Evolutionary conservation across 2,113 vertebrate species (phyloP), one percentile per base, ranked within the genome.

Genomic region (Myiagra hebetior): DNA sequence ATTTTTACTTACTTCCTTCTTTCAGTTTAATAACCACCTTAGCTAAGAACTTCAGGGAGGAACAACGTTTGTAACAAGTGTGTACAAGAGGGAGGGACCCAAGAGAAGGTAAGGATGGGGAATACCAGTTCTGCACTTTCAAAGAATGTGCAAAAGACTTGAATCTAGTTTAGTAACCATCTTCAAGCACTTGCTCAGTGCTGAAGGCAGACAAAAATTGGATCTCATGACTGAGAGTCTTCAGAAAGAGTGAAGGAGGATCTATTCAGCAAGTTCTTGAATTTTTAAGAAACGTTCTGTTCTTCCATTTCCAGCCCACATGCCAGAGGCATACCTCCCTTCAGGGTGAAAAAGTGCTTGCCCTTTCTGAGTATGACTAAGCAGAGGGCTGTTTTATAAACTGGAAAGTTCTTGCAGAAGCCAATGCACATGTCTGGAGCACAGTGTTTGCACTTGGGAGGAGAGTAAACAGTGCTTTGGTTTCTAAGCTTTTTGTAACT

Each of bases 291-390:
- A 80, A 81, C 62, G 33, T 68, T 78, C 60, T 86, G 11, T 64
- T 88, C 65, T 89, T 89, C 73, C n/a, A 41, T 78, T 96, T 89
- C 56, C 80, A 87, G 52, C 52, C 50, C 72, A 73, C 57, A 18
- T 92, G 92, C 88, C 74, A 81, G 76, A 72, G 20, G 15, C 89
- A 90, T 77, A 50, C 67, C 73, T 87, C 59, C 90, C 80, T 93
- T 95, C 85, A 73, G 91, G 85, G 76, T 88, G 93, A 92, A 86
- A 59, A 81, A 88, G 76, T 70, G 56, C 60, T 91, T 86, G n/a
- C 37, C 41, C 76, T 87, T 88, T 94, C 56, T 50, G 35, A 64
- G 52, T 91, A 56, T 92, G 95, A 93, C 86, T 92, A 91, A 95
- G 83, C 88, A 93, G 64, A 81, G 73, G 37, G 31, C 33, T 74